Evolutionary conservation across 2,888 invertebrate species (phyloP).

Genomic region (Epinotia bilunana): DNA sequence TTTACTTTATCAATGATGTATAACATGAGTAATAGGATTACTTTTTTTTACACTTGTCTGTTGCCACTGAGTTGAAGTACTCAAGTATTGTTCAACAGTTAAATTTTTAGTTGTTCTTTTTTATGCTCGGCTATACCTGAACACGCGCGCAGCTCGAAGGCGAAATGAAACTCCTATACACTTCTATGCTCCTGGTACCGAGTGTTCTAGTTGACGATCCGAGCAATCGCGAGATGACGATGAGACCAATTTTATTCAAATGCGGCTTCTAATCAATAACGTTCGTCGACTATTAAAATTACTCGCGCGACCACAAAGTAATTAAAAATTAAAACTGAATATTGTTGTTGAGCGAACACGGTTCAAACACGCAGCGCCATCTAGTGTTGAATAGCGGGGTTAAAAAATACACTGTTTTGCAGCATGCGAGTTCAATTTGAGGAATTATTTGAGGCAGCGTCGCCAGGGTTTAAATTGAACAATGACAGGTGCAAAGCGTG

Average conservation of each 20-base stretch:
- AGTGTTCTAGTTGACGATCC: slow-evolving; percentile 84
- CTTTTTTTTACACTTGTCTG: not conserved
- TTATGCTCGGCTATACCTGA: slow-evolving; percentile 8
- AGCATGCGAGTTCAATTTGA: slow-evolving; percentile 54
- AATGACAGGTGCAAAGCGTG: slow-evolving; percentile 76
- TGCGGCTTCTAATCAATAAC: slow-evolving; percentile 35
- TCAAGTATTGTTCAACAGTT: slow-evolving; percentile 1
- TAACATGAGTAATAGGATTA: too few species aligned
- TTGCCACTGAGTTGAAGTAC: not conserved
- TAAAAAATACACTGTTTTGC: slow-evolving; percentile 18
- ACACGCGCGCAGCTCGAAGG: slow-evolving; percentile 18
- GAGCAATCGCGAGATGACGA: slow-evolving; percentile 69
- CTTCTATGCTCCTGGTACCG: slow-evolving; percentile 71
- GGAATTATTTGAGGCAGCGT: slow-evolving; percentile 76
- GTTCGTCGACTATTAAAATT: slow-evolving; percentile 25
- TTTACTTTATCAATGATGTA: not conserved
- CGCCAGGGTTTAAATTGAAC: slow-evolving; percentile 74
- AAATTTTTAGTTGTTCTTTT: not conserved
- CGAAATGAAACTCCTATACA: slow-evolving; percentile 53
- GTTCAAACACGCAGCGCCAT: slow-evolving; percentile 64
- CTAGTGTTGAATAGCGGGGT: slow-evolving; percentile 70
- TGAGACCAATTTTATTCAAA: slow-evolving; percentile 47
- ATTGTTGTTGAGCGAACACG: slow-evolving; percentile 43
- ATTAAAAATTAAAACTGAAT: slow-evolving; percentile 45
- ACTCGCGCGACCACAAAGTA: slow-evolving; percentile 49